Evolutionary conservation across 2,113 vertebrate genomes (phyloP), one percentile per base, ranked within the genome.

Genomic region (Himantopus leucocephalus): DNA sequence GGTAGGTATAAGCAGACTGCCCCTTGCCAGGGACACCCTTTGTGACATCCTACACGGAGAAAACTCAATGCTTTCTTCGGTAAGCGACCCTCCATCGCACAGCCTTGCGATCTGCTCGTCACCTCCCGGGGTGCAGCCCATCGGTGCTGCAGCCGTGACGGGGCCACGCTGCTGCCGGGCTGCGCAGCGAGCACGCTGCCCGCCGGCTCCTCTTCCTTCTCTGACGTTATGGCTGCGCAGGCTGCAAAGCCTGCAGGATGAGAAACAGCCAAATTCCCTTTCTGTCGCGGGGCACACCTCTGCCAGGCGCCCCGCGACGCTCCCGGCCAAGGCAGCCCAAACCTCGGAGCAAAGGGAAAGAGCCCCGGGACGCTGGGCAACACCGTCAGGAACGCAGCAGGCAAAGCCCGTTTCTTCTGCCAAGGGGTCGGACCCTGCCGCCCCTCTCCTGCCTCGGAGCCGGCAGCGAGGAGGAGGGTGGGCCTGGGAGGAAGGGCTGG

Each of bases 321-420:
- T 37, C 75, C 78, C 3, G 2, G 56, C 23, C 37, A 4, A 30
- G 8, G 58, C 41, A 5, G 52, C 32, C 59, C 9, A 1, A 45
- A 30, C 53, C 73, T 5, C 6, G 0, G 30, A 39, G 48, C 3
- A 5, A 15, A 26, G 62, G 12, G 26, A 20, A 26, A 10, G 60
- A 62, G 62, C 7, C 2, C 4, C 0, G 0, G 45, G 79, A 7
- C 0, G 1, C 68, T 4, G 59, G 27, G 16, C 43, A 52, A 2
- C 19, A 1, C 43, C 4, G 7, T 4, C 47, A 17, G 47, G 60
- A 78, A 8, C 0, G 1, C 45, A 20, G 66, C 64, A 6, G 53
- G 58, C 64, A 85, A 6, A 85, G 60, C 10, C 35, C 6, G 0
- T 1, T 12, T 2, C 10, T 78, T 12, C 84, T 37, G 80, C 71